phyloP scores from a whole-genome alignment of 2,888 invertebrate genomes.

The Celastrina argiolus region DNA sequence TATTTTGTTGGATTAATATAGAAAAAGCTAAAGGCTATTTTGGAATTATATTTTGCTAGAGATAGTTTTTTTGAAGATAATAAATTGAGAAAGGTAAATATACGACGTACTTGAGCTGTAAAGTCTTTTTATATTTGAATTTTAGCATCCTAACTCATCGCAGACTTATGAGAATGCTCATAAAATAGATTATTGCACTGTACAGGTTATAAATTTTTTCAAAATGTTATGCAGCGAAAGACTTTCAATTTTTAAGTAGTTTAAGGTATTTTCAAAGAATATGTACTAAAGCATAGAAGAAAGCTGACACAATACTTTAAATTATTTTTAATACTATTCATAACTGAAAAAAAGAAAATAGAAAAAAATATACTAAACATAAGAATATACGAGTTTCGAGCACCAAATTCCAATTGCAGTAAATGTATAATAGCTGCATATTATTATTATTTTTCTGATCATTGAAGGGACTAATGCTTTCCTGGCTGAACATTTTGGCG shows the following conservation, averaged over 20 bases:
- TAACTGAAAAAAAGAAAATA: background rate
- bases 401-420: background rate
- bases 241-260: conserved; percentile 22
- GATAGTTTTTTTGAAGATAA: conserved; percentile 22
- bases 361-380: background rate
- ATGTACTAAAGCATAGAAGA: conserved; percentile 6
- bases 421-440: background rate
- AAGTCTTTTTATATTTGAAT: conserved; percentile 16
- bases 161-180: conserved; percentile 22
- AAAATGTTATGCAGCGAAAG: conserved; percentile 20
- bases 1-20: background rate
- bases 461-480: background rate
- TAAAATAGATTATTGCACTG: conserved; percentile 24
- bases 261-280: conserved; percentile 12
- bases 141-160: conserved; percentile 11
- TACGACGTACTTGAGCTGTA: conserved; percentile 15
- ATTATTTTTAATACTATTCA: background rate
- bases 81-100: conserved; percentile 18
- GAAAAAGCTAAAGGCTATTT: conserved; percentile 6
- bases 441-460: background rate
- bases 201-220: conserved; percentile 19
- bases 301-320: background rate
- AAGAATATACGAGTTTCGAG: background rate
- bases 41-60: conserved; percentile 1
- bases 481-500: background rate